phyloP scores from a whole-genome alignment of 2,797 vertebrate species.

The Pangasius djambal region DNA sequence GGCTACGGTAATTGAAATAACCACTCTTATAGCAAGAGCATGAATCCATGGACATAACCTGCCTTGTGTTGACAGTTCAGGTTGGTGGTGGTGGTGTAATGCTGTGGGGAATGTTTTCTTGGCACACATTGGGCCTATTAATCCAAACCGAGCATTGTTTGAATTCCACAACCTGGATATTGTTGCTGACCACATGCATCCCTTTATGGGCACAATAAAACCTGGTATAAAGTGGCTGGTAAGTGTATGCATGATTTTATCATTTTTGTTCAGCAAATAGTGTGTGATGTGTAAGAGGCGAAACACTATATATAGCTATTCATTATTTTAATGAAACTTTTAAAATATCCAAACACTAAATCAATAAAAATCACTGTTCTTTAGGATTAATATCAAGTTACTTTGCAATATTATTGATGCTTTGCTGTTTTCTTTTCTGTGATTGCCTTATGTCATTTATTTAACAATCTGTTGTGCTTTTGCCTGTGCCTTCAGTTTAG shows the following conservation, averaged over 20 bases:
- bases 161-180: neutral
- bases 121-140: neutral
- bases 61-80: neutral
- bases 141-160: neutral
- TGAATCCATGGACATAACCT: neutral
- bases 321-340: neutral
- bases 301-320: neutral
- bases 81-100: slow-evolving; percentile 11
- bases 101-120: neutral
- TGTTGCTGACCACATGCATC: neutral
- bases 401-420: neutral
- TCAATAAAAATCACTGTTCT: neutral
- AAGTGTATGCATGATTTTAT: neutral
- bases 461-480: neutral
- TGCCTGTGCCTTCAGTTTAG: neutral
- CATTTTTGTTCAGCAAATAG: neutral
- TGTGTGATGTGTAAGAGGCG: neutral
- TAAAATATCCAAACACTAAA: neutral
- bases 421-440: neutral
- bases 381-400: neutral
- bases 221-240: neutral
- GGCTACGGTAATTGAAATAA: neutral
- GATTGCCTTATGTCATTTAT: neutral
- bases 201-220: neutral
- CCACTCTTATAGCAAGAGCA: neutral